Evolutionary conservation across 2,888 invertebrate genomes (phyloP).

Genomic region (Galeopsomyia nigrocyanea): DNA sequence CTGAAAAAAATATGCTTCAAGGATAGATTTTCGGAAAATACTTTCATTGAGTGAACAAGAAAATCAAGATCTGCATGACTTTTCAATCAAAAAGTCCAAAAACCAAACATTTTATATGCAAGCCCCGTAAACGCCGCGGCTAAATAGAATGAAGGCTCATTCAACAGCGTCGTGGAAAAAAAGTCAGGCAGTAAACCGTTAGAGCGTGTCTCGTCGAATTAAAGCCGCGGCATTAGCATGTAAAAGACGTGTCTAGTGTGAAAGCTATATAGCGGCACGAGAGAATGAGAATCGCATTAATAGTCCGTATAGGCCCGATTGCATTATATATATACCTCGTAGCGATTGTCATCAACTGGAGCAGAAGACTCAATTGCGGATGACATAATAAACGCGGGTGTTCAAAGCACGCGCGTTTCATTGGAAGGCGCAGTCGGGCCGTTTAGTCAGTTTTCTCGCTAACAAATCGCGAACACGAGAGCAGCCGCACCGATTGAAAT

Average conservation of each 20-base stretch:
- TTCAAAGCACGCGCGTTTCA: conserved; percentile 27
- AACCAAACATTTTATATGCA: too few species aligned
- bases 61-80: too few species aligned
- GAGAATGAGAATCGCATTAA: conserved; percentile 39
- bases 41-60: too few species aligned
- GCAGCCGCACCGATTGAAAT: conserved; percentile 1
- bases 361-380: conserved; percentile 41
- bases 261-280: neutral
- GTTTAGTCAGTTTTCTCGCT: conserved; percentile 33
- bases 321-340: conserved; percentile 35
- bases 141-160: neutral
- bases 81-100: too few species aligned
- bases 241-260: neutral
- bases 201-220: too few species aligned
- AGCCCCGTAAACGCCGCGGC: too few species aligned
- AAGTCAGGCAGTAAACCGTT: neutral
- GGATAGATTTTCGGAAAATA: too few species aligned
- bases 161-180: neutral
- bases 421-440: conserved; percentile 1
- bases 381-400: conserved; percentile 43
- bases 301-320: conserved; percentile 24
- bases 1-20: too few species aligned
- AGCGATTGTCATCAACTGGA: conserved; percentile 38
- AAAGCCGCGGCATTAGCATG: too few species aligned
- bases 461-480: conserved; percentile 41